Percentiles rank a stretch among this genome's conserved stretches.
phyloP scores from a whole-genome alignment of 2,888 invertebrate genomes.

The Lasioglossum pauxillum region DNA sequence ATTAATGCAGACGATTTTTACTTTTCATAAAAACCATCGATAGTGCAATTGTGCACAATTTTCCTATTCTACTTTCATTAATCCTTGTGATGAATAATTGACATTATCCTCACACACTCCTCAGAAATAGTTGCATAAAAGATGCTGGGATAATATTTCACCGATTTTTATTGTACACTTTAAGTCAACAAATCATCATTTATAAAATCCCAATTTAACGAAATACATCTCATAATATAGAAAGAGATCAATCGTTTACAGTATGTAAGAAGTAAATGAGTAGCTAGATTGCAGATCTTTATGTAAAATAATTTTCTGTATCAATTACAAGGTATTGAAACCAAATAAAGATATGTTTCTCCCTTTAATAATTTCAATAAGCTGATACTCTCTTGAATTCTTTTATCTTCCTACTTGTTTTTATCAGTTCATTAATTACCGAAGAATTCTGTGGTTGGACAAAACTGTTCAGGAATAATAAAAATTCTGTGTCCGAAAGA shows the following conservation, averaged over 20 bases:
- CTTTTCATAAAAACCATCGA: too few relatives aligned
- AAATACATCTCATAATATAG: background rate
- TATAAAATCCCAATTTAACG: background rate
- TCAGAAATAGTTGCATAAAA: background rate
- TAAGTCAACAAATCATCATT: background rate
- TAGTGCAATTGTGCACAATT: background rate
- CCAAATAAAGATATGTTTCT: background rate
- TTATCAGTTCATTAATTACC: background rate
- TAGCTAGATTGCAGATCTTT: background rate
- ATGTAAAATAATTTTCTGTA: background rate
- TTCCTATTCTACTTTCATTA: background rate
- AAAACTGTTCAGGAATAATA: background rate
- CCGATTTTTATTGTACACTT: background rate
- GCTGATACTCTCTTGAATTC: background rate
- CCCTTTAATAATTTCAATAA: background rate
- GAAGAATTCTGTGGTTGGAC: background rate
- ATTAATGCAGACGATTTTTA: background rate
- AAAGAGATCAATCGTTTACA: background rate
- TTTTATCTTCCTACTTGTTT: too few relatives aligned
- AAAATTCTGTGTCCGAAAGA: slow-evolving; percentile 5
- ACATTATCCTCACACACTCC: background rate
- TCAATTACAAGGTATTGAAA: background rate
- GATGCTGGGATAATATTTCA: background rate
- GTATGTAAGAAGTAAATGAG: background rate
- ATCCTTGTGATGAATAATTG: background rate